phyloP scores from a whole-genome alignment of 2,113 vertebrate species.

The Lepus americanus region DNA sequence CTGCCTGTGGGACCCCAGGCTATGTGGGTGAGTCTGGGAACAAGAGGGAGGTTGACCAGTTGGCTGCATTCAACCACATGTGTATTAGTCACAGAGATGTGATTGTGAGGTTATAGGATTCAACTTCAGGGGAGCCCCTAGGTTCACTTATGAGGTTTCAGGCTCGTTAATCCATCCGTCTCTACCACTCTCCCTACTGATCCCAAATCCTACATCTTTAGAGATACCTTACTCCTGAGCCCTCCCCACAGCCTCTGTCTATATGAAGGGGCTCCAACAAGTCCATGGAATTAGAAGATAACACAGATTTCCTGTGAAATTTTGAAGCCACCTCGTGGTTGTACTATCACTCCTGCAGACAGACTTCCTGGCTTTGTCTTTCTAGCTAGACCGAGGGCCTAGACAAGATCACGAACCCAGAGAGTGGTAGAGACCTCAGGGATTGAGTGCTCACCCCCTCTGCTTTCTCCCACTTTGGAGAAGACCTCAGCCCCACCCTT shows the following conservation, averaged over 20 bases:
- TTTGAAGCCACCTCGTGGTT: neutral
- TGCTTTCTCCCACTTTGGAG: neutral
- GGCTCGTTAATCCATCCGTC: neutral
- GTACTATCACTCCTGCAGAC: neutral
- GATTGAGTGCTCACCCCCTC: neutral
- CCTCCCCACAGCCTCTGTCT: neutral
- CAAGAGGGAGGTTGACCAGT: neutral
- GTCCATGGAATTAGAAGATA: too few relatives aligned
- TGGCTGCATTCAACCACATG: neutral
- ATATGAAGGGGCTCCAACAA: too few relatives aligned
- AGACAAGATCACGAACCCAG: neutral
- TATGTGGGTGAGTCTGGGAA: constrained; percentile 92
- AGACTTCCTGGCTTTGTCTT: neutral
- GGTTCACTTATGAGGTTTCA: neutral
- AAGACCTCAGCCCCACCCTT: neutral
- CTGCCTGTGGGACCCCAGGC: constrained; percentile 96
- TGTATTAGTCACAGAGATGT: neutral
- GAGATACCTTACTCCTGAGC: neutral
- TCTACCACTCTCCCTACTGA: neutral
- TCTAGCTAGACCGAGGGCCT: neutral
- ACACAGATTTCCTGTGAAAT: too few relatives aligned
- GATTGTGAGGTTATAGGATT: neutral
- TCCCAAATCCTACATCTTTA: neutral
- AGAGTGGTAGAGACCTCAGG: neutral
- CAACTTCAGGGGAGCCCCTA: neutral